Evolutionary conservation across 1,140 invertebrate genomes (phyloP), one percentile per base, ranked within the genome.

Genomic region (Conus ventricosus): DNA sequence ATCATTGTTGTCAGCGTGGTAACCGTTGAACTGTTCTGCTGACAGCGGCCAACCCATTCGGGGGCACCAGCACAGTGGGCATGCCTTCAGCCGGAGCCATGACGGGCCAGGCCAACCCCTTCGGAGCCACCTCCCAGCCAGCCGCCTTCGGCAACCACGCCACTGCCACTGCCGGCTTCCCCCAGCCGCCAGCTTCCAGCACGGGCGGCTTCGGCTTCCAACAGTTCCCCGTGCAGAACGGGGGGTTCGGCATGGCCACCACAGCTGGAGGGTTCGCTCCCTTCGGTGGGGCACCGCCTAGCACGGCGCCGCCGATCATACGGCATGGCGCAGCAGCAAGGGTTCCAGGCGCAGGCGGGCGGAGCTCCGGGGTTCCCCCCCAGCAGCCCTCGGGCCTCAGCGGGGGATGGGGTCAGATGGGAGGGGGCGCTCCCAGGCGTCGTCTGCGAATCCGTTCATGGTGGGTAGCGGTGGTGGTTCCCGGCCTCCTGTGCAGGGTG

Each of bases 381-480:
- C 87, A 88, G 57, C 88, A 55, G 51, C 76, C 51, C 17, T 86
- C 84, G 10, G 89, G 90, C 55, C 88, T 23, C 17, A 88, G 81
- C 27, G 90, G 84, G 17, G 39, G 39, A 39, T 88, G 83, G 86
- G 88, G 82, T 2, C 83, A 84, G n/a, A 88, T 87, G 85, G 89
- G 88, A n/a, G 88, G 87, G 84, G 87, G 67, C 4, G 87, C 82
- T 6, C 63, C 57, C 75, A 76, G 25, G 89, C 81, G 75, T 88
- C 83, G 23, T 55, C 91, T 15, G 91, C 84, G 53, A 93, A 93
- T 76, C 93, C 93, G 63, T 93, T 93, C 84, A 92, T 93, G 92
- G 92, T 92, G 53, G 85, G 85, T 87, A 87, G 71, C n/a, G n/a
- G 8, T 78, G 71, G 71, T 81, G 39, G 39, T 81, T 1, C 7